phyloP scores from a whole-genome alignment of 2,888 invertebrate genomes.

The Megaustenia siamemsis region DNA sequence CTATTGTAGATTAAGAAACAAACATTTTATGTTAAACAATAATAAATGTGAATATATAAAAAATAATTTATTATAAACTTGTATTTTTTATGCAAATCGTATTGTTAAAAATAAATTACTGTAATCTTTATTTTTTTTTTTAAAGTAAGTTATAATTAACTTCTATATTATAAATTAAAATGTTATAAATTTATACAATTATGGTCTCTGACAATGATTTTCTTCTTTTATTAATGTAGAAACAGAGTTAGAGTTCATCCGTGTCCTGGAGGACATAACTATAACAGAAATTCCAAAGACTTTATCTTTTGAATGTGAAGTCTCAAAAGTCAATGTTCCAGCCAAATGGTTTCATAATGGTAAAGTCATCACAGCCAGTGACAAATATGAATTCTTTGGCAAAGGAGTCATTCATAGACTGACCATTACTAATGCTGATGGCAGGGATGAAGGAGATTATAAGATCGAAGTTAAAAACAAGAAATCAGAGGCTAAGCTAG shows the following conservation, averaged over 20 bases:
- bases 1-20: no score
- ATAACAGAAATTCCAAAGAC: constrained; percentile 73
- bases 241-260: constrained; percentile 74
- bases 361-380: constrained; percentile 86
- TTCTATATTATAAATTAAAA: no score
- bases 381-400: constrained; percentile 74
- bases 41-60: no score
- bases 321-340: constrained; percentile 86
- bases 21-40: no score
- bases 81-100: no score
- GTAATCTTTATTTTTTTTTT: no score
- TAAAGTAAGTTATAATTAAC: no score
- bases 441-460: constrained; percentile 76
- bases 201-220: no score
- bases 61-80: no score
- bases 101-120: no score
- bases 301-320: constrained; percentile 86
- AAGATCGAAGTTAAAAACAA: constrained; percentile 72
- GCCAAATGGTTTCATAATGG: constrained; percentile 89
- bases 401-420: constrained; percentile 75
- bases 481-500: constrained; percentile 75
- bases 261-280: constrained; percentile 73
- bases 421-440: constrained; percentile 70
- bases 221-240: constrained; percentile 67
- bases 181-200: no score